Conservation (phyloP, 2,113 vertebrate species). For the Castor canadensis region DNA sequence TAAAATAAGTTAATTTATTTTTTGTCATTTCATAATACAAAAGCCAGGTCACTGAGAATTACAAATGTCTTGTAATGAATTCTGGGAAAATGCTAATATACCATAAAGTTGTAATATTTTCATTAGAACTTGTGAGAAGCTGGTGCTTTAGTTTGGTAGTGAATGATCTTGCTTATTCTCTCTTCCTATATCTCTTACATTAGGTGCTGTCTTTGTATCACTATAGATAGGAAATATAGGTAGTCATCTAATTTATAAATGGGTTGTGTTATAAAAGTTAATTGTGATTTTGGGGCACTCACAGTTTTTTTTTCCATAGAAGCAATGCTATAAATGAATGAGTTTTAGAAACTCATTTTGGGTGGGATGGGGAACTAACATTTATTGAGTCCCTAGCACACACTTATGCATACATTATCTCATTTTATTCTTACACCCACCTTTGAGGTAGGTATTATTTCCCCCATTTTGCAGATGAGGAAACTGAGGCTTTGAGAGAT, state of each 20-base stretch:
- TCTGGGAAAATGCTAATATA: not conserved
- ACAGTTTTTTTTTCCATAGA: not conserved
- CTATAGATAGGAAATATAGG: conserved; percentile 42
- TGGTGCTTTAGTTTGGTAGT: conserved; percentile 23
- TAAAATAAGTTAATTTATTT: not conserved
- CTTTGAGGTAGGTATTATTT: conserved; percentile 70
- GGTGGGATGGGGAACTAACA: conserved; percentile 35
- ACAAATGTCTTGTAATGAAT: conserved; percentile 28
- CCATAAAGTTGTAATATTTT: conserved; percentile 13
- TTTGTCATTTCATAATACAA: conserved; percentile 25
- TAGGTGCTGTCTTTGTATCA: conserved; percentile 36
- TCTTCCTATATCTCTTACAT: conserved; percentile 35
- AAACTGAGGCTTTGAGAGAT: conserved; percentile 70
- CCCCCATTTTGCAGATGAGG: conserved; percentile 72
- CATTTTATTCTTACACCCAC: conserved; percentile 58
- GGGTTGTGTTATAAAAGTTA: conserved; percentile 31
- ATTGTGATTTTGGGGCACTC: conserved; percentile 8
- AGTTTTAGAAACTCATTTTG: conserved; percentile 59
- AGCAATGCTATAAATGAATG: conserved; percentile 40
- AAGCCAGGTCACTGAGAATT: conserved; percentile 26
- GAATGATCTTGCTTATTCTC: conserved; percentile 2
- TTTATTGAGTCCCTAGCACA: conserved; percentile 48
- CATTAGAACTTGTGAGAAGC: conserved; percentile 4
- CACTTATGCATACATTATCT: conserved; percentile 60
- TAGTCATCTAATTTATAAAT: conserved; percentile 49